Base-by-base conservation (phyloP, 64 coral and sea anemone species). In the Porites lutea region DNA sequence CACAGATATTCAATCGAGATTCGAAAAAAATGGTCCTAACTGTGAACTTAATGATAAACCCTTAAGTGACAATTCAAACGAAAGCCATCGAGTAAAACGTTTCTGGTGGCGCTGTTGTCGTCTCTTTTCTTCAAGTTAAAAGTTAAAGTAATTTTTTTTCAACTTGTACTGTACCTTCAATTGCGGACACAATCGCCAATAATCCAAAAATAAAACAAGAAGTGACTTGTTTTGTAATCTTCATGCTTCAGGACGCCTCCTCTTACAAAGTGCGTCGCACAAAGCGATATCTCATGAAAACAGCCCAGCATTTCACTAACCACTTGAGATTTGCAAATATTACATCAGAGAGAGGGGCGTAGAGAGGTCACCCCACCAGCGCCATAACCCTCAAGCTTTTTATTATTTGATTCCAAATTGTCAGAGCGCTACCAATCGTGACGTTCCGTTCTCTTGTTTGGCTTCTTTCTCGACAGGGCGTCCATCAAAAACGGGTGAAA, bases 311-410 rank as follows among this genome's bases (percentile, higher is more conserved):
- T 78, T 78, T 55, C 19, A 55, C 27, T 37, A 37, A 37, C 62
- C 63, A 84, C 81, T 84, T 63, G 19, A 84, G 63, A 84, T 84
- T 84, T 68, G 81, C 62, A 84, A 84, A 84, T 69, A 84, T 84
- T 84, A 84, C 81, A 84, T 84, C 81, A 84, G 81, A 84, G 62
- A 16, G 12, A 84, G 51, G 81, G 81, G 81, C 81, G 81, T 63
- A 69, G 47, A 15, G 4, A 48, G 81, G 81, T 84, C 81, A 84
- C 18, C 16, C 81, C 81, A 84, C 81, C 81, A 84, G 81, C 81
- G 46, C 19, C 49, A 15, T 48, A 84, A 48, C 18, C 43, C 81
- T 84, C 44, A 65, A 21, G 18, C 44, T 68, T n/a, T 44, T 68
- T 16, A 67, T 69, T 69, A 67, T 63, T 84, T 52, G 81, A 84